phyloP scores from a whole-genome alignment of 2,888 invertebrate species.

The Cheilosia variabilis region DNA sequence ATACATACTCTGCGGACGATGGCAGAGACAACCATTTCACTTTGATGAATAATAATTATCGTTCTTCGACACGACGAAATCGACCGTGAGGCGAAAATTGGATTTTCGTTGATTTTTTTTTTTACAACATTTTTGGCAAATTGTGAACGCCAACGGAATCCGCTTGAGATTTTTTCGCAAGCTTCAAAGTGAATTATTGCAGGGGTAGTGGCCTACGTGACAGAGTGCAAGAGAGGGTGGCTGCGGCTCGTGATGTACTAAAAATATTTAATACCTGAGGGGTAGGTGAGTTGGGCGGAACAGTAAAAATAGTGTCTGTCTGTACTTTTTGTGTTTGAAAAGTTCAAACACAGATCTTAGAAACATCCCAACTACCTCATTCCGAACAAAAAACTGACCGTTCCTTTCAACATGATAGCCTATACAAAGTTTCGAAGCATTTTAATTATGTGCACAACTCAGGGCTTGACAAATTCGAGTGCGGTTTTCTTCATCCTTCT shows the following conservation, averaged over 20 bases:
- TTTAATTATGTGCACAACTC: no score
- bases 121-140: constrained; percentile 40
- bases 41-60: constrained; percentile 44
- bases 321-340: no score
- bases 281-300: no score
- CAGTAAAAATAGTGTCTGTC: no score
- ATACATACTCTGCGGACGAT: background rate
- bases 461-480: no score
- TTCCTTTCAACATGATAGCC: no score
- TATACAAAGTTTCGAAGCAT: no score
- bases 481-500: no score
- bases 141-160: background rate
- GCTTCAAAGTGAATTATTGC: constrained; percentile 30
- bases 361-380: no score
- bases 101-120: constrained; percentile 15
- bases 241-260: background rate
- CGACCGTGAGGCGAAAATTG: background rate
- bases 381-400: no score
- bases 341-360: no score
- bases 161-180: constrained; percentile 4
- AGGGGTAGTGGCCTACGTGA: constrained; percentile 37
- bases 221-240: constrained; percentile 2
- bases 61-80: constrained; percentile 3
- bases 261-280: background rate
- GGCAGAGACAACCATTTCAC: constrained; percentile 1